Evolutionary conservation across 2,113 vertebrate species (phyloP).

Genomic region (Balaeniceps rex): DNA sequence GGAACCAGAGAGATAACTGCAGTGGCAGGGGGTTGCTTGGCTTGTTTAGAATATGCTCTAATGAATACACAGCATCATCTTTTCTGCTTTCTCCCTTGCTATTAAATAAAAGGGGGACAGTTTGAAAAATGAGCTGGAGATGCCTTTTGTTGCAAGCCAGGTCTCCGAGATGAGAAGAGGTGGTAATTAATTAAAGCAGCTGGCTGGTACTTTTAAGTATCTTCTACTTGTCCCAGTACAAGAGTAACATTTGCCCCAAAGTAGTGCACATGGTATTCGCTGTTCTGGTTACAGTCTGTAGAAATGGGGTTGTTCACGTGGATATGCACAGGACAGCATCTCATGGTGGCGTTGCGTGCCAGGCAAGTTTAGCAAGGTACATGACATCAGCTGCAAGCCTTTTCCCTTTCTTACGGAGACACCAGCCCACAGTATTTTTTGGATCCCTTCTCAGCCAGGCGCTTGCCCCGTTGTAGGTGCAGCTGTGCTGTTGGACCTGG

Average conservation of each 20-base stretch:
- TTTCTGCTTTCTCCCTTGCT: not conserved
- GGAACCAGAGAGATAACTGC: not conserved
- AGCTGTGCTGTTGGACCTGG: not conserved
- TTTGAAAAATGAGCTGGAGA: not conserved
- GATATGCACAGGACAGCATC: not conserved
- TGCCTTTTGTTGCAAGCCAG: not conserved
- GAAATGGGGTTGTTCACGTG: not conserved
- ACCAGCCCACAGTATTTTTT: not conserved
- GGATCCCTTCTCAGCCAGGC: not conserved
- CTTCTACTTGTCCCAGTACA: not conserved
- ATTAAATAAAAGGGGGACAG: not conserved
- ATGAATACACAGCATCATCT: not conserved
- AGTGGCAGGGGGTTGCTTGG: not conserved
- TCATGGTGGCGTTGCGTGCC: accelerated
- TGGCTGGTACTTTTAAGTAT: not conserved
- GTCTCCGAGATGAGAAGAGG: not conserved
- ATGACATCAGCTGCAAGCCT: not conserved
- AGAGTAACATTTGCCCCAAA: not conserved
- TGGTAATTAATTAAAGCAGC: not conserved
- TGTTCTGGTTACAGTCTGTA: not conserved
- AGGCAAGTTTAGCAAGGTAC: not conserved
- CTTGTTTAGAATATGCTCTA: not conserved
- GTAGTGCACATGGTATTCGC: accelerated
- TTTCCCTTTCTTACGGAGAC: not conserved
- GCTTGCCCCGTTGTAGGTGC: not conserved